Evolutionary conservation across 2,888 invertebrate genomes (phyloP).

Genomic region (Drosophila engyochracea): DNA sequence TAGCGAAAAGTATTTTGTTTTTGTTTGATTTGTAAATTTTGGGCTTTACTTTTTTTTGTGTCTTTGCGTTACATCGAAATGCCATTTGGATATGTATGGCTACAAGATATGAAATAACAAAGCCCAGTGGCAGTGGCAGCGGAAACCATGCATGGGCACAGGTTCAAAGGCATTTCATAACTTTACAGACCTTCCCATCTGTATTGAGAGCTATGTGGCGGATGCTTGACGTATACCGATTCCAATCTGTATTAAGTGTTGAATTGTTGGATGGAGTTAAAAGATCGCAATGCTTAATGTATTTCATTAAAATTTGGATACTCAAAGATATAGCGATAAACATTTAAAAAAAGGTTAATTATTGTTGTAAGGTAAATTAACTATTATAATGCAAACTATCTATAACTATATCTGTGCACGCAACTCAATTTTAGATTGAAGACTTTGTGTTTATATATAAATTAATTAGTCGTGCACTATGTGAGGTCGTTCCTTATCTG

Average conservation of each 20-base stretch:
- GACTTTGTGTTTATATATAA: slow-evolving; percentile 12
- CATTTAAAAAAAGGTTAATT: neutral
- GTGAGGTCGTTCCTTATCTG: slow-evolving; percentile 42
- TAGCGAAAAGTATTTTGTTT: slow-evolving; percentile 56
- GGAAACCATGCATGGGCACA: slow-evolving; percentile 15
- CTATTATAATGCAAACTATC: neutral
- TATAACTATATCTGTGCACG: neutral
- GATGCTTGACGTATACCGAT: neutral
- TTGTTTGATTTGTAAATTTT: slow-evolving; percentile 30
- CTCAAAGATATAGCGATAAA: neutral
- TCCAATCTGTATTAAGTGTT: neutral
- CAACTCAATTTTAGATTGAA: slow-evolving; percentile 7
- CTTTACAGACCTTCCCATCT: neutral
- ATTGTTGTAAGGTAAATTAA: neutral
- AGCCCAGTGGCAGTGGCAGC: slow-evolving; percentile 41
- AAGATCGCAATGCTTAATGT: neutral
- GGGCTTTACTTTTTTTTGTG: neutral
- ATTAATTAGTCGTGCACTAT: slow-evolving; percentile 32
- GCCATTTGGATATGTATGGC: slow-evolving; percentile 58
- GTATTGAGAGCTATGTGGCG: neutral
- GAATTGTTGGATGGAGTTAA: neutral
- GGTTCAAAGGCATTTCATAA: slow-evolving; percentile 24
- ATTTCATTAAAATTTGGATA: neutral
- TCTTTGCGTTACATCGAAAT: slow-evolving; percentile 62
- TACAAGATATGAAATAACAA: slow-evolving; percentile 21